These are phyloP conservation scores for Piaya cayana DNA, from an alignment of 2,113 vertebrate genomes.

Conservation along the genomic window DNA sequence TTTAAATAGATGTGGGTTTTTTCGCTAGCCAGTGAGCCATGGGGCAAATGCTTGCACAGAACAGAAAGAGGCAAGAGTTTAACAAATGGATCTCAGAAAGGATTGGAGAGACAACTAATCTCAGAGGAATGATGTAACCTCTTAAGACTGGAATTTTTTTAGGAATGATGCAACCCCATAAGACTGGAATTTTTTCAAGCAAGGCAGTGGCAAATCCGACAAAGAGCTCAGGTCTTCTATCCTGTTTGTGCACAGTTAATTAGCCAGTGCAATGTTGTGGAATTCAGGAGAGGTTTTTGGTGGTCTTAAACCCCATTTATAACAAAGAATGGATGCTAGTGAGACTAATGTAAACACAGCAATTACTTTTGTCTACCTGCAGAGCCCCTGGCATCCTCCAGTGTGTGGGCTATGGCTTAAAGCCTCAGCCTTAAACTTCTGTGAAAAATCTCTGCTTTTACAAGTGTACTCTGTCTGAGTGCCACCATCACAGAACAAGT, in stretches of 20 bases:
- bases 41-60: not conserved
- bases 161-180: fast-evolving
- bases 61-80: not conserved
- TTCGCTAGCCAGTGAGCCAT: not conserved
- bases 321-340: not conserved
- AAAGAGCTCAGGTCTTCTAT: not conserved
- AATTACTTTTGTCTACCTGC: not conserved
- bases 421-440: not conserved
- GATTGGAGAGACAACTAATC: not conserved
- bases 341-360: not conserved
- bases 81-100: not conserved
- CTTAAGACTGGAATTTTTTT: not conserved
- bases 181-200: not conserved
- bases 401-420: not conserved
- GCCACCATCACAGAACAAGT: not conserved
- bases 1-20: not conserved
- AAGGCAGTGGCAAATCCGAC: not conserved
- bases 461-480: not conserved
- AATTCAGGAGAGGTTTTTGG: not conserved
- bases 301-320: not conserved
- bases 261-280: not conserved
- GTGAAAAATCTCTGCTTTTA: not conserved
- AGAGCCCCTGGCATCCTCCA: not conserved
- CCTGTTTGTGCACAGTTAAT: not conserved
- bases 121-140: not conserved